These are phyloP conservation scores for Cataglyphis livida DNA, from an alignment of 2,888 invertebrate species.

Conservation along the genomic window DNA sequence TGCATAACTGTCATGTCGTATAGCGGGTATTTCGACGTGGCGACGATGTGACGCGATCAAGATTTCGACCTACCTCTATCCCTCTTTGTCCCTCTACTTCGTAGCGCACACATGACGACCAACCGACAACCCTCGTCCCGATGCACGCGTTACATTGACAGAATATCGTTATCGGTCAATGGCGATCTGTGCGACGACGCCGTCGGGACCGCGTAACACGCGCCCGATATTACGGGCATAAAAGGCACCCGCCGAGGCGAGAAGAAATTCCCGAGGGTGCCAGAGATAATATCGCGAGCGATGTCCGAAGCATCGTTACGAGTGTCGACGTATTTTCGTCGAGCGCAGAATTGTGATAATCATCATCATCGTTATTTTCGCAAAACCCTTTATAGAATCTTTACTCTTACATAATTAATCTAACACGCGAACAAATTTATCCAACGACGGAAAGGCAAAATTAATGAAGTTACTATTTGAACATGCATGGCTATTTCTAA, in stretches of 20 bases:
- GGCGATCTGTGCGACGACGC: constrained; percentile 62
- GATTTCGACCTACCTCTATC: constrained; percentile 67
- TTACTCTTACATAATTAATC: constrained; percentile 6
- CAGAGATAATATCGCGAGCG: constrained; percentile 70
- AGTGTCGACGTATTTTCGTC: constrained; percentile 49
- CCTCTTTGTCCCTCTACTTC: constrained; percentile 22
- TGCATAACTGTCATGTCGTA: constrained; percentile 76
- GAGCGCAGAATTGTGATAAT: neutral
- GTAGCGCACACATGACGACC: constrained; percentile 66
- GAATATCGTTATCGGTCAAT: constrained; percentile 71
- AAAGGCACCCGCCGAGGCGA: constrained; percentile 68
- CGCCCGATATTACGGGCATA: constrained; percentile 72
- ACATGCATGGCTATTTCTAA: neutral
- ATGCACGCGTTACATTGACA: constrained; percentile 61
- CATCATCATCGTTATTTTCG: constrained; percentile 6
- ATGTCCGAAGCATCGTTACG: constrained; percentile 66
- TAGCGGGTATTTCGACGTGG: constrained; percentile 64
- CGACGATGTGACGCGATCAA: constrained; percentile 74
- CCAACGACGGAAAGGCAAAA: constrained; percentile 9
- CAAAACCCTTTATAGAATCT: neutral
- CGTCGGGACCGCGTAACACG: constrained; percentile 68
- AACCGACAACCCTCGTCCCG: constrained; percentile 42
- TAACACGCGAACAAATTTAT: neutral
- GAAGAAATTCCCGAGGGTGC: constrained; percentile 70
- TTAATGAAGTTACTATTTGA: neutral